Evolutionary conservation across 2,888 invertebrate genomes (phyloP).

Genomic region (Hoplodrina ambigua): DNA sequence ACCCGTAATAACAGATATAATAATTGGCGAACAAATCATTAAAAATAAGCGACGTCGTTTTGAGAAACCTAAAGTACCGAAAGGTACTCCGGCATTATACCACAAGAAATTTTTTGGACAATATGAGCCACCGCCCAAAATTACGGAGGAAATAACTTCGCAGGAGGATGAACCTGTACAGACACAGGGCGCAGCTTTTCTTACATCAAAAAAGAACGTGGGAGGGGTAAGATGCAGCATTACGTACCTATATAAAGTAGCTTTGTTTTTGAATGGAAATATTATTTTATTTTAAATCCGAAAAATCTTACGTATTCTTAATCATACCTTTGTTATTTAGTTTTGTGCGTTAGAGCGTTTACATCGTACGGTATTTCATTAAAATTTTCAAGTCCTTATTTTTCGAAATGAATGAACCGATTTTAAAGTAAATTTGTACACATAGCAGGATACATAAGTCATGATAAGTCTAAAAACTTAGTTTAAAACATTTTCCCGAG

Average conservation of each 20-base stretch:
- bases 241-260: not conserved
- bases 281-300: no score
- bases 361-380: no score
- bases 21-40: conserved; percentile 75
- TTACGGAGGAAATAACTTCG: not conserved
- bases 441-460: no score
- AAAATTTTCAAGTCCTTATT: no score
- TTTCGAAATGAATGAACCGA: no score
- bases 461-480: no score
- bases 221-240: conserved; percentile 32
- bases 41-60: conserved; percentile 64
- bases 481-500: no score
- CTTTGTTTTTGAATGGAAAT: no score
- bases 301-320: no score
- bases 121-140: not conserved
- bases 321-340: no score
- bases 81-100: conserved; percentile 66
- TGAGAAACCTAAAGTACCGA: conserved; percentile 52
- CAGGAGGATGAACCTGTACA: not conserved
- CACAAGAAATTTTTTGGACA: conserved; percentile 62
- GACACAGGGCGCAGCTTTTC: not conserved
- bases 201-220: not conserved
- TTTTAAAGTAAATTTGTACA: no score
- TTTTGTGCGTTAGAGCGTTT: no score
- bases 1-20: conserved; percentile 65